Base-by-base conservation (phyloP, 2,888 invertebrate species). In the Antheraea yamamai region DNA sequence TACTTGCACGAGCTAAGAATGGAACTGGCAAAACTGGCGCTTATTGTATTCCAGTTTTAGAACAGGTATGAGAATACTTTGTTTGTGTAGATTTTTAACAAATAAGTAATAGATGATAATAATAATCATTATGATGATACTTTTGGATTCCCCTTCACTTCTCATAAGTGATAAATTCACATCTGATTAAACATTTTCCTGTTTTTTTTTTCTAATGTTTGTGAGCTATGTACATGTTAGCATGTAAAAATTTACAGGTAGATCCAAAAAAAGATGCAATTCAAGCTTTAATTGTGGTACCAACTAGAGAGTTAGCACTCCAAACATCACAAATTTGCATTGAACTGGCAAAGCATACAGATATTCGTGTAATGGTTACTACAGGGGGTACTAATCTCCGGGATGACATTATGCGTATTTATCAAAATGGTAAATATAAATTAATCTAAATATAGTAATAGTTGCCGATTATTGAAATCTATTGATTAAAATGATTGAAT, bases 241-340 rank as follows among this genome's bases (percentile, higher is more conserved):
- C 61, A 70, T 12, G 6, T 35, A 51, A 66, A 73, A 74, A 75
- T 78, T 84, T 82, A 47, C 82, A 95, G 95, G 97, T 98, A 86
- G 97, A 98, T 94, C 96, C 97, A 77, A 96, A 96, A 88, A 97
- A 97, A 96, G 98, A 99, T 95, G 96, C 96, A 92, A 99, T 99
- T 91, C 99, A 99, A 96, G 99, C 99, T 87, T 96, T 99, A 95
- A 97, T 99, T 86, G 98, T 99, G 92, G 99, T 99, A 89, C 99
- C 99, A 80, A 99, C 99, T 78, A 96, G 99, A 95, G 99, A 99
- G 95, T 95, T 99, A 93, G 99, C 99, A 79, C 96, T 99, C 87
- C 99, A 99, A 95, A 99, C 99, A 89, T 99, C 99, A 95, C 99
- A 99, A 96, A 99, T 99, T 91, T 99, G 99, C 95, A 99, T 99